Conservation (phyloP, 2,888 invertebrate species). For the Acleris emargana region DNA sequence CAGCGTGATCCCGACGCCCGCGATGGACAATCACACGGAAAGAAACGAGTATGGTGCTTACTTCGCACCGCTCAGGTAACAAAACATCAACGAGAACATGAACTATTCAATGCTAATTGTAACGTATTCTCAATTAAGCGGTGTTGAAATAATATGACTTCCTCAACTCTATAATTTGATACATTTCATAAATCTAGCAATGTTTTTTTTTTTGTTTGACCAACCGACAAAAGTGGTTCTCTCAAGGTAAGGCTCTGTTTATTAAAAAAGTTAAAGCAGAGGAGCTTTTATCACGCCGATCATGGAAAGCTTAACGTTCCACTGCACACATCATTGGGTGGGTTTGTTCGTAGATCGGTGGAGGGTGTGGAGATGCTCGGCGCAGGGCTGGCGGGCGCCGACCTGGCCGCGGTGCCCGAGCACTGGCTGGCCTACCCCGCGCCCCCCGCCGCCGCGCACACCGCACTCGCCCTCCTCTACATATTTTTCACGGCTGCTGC, state of each 20-base stretch:
- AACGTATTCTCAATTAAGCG: too few species aligned
- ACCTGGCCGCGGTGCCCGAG: conserved; percentile 89
- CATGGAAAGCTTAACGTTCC: neutral
- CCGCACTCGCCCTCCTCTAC: conserved; percentile 90
- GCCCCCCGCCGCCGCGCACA: conserved; percentile 92
- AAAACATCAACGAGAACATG: conserved; percentile 35
- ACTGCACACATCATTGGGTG: neutral
- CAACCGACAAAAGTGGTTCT: too few species aligned
- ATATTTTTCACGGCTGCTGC: conserved; percentile 89
- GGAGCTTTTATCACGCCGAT: neutral
- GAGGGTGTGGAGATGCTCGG: conserved; percentile 82
- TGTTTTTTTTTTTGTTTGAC: too few species aligned
- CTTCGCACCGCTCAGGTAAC: conserved; percentile 72
- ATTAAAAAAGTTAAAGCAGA: too few species aligned
- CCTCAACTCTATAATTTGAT: too few species aligned
- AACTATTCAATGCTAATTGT: neutral
- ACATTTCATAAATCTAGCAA: too few species aligned
- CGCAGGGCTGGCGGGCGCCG: conserved; percentile 90
- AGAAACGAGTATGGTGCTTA: conserved; percentile 65
- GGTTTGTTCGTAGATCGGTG: conserved; percentile 48
- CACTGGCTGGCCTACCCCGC: conserved; percentile 93
- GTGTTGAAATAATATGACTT: too few species aligned
- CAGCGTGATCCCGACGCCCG: conserved; percentile 49
- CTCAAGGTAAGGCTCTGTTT: too few species aligned
- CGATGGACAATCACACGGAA: conserved; percentile 70